Percentiles rank a stretch among this genome's conserved stretches.
phyloP scores from a whole-genome alignment of 1,140 invertebrate species.

The Cheumatopsyche charites region DNA sequence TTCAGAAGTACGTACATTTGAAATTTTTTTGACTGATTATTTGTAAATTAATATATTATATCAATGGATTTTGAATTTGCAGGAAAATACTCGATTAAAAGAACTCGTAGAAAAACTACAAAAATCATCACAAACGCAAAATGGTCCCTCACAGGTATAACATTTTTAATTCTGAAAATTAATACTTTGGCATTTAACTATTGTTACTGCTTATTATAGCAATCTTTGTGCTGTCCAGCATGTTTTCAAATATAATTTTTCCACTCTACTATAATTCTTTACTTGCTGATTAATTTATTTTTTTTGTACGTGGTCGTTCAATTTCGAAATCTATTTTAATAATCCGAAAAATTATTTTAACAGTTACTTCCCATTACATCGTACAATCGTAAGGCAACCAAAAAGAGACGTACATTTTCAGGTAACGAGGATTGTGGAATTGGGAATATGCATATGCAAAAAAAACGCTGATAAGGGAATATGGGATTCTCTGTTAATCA shows the following conservation, averaged over 20 bases:
- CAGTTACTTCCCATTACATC: constrained; percentile 42
- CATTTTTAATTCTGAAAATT: not conserved
- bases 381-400: constrained; percentile 45
- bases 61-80: constrained; percentile 12
- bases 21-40: not conserved
- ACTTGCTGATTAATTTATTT: too few species aligned
- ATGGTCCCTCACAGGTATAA: constrained; percentile 45
- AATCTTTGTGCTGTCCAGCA: too few species aligned
- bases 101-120: constrained; percentile 40
- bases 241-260: too few species aligned
- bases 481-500: constrained; percentile 1
- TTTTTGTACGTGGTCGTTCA: too few species aligned
- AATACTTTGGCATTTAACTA: not conserved
- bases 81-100: constrained; percentile 43
- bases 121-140: constrained; percentile 34
- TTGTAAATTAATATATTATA: not conserved
- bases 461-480: not conserved
- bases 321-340: constrained; percentile 18
- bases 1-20: constrained; percentile 34
- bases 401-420: constrained; percentile 48
- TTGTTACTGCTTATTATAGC: too few species aligned
- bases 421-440: constrained; percentile 37
- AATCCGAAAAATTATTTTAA: constrained; percentile 46
- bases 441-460: not conserved
- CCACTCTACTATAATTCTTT: too few species aligned